Base-by-base conservation (phyloP, 2,113 vertebrate species). In the Copsychus sechellarum region DNA sequence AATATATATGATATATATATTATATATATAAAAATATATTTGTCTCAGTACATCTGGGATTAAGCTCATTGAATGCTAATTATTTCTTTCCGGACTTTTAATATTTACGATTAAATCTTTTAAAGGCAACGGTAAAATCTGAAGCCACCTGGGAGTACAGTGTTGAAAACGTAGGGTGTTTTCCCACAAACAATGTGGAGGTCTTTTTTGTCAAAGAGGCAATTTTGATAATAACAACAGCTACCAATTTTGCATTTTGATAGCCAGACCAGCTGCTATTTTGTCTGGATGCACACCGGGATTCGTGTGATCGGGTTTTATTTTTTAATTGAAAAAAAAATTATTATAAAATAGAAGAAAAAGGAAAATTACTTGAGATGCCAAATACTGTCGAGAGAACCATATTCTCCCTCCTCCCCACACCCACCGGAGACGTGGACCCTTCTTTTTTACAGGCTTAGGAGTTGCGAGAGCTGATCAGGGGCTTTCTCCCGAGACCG, bases 191-290 rank as follows among this genome's bases (percentile, higher is more conserved):
- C 91, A 93, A 80, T 85, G 91, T 95, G 90, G 93, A 91, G 89
- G 80, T 91, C 79, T 86, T 93, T 92, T 94, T 91, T 92, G 64
- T 93, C 91, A 87, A 84, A 90, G 72, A 95, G 74, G 94, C 90
- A 87, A 85, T 97, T 96, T 96, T 96, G 95, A 96, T 96, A 95
- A 87, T 58, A 90, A 94, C 78, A 85, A 74, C 92, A 95, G 86
- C 90, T 81, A 95, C 88, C 86, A 80, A 79, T 94, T 96, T 97
- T 96, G 90, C 91, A 93, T 97, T 95, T 96, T 93, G 81, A 88
- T 94, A 91, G 88, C 90, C 80, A 73, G 66, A 77, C 60, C 56
- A 69, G 84, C 86, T 96, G 87, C 86, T 91, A 62, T 92, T 96
- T 96, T 92, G 94, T 73, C 93, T 77, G 91, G 83, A 79, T 82